Conservation (phyloP, 2,888 invertebrate genomes). For the Augochlorella aurata region DNA sequence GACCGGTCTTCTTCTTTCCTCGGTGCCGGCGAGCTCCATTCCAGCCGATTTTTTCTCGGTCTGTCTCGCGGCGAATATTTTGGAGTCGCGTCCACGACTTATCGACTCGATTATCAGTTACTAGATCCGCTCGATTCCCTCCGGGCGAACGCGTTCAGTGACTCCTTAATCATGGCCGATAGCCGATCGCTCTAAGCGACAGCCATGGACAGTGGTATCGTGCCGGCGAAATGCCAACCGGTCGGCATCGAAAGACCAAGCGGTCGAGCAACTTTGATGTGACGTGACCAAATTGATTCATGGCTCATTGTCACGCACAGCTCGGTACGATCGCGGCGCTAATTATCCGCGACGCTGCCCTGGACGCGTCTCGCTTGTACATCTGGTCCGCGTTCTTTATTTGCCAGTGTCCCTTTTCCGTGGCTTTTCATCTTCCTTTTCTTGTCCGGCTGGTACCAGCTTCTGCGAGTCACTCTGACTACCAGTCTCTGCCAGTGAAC, state of each 20-base stretch:
- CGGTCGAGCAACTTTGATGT: slow-evolving; percentile 73
- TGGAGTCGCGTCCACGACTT: slow-evolving; percentile 15
- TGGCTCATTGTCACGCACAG: slow-evolving; percentile 71
- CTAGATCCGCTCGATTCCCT: slow-evolving; percentile 33
- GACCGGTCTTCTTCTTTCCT: background rate
- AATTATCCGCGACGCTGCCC: slow-evolving; percentile 63
- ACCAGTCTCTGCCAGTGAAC: too few relatives aligned
- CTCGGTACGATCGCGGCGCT: slow-evolving; percentile 53
- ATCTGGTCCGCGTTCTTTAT: background rate
- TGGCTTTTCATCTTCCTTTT: background rate
- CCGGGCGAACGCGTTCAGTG: slow-evolving; percentile 34
- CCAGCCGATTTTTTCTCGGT: background rate
- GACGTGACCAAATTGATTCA: slow-evolving; percentile 72
- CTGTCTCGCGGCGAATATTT: slow-evolving; percentile 6
- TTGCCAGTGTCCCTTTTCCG: background rate
- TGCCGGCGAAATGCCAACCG: slow-evolving; percentile 69
- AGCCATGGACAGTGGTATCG: slow-evolving; percentile 50
- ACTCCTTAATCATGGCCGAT: slow-evolving; percentile 59
- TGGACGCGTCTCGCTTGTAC: slow-evolving; percentile 19
- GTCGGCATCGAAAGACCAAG: slow-evolving; percentile 65
- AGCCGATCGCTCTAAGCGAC: slow-evolving; percentile 58
- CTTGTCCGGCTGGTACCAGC: background rate
- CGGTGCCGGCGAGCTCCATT: background rate
- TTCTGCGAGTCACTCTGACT: background rate
- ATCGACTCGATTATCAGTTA: slow-evolving; percentile 42